Conservation (phyloP, 2,888 invertebrate species). For the Caradrina clavipalpis region DNA sequence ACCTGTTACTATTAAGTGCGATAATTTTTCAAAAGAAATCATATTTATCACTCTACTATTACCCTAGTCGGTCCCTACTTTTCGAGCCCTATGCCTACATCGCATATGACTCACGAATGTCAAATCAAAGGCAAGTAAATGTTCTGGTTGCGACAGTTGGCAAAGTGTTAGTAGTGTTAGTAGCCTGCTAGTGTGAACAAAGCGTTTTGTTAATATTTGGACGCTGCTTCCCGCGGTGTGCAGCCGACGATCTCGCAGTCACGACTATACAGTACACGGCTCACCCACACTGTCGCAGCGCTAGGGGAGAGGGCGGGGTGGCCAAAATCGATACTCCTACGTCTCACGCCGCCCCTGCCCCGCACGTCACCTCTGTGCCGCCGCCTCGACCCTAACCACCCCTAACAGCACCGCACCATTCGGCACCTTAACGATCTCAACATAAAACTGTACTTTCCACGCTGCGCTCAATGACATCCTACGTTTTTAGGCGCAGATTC, state of each 20-base stretch:
- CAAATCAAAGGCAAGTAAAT: constrained; percentile 53
- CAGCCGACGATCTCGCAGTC: constrained; percentile 78
- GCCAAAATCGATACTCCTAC: constrained; percentile 90
- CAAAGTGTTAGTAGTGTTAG: constrained; percentile 62
- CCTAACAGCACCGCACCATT: constrained; percentile 86
- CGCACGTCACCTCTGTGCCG: constrained; percentile 77
- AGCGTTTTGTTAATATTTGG: constrained; percentile 83
- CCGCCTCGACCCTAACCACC: constrained; percentile 88
- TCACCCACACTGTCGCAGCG: constrained; percentile 89
- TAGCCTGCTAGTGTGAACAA: constrained; percentile 75
- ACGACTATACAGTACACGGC: constrained; percentile 81
- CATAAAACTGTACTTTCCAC: constrained; percentile 82
- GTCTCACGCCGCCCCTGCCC: constrained; percentile 84
- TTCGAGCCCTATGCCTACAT: constrained; percentile 8
- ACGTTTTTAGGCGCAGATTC: constrained; percentile 63
- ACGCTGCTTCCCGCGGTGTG: constrained; percentile 74
- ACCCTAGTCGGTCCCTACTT: constrained; percentile 11
- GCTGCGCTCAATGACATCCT: constrained; percentile 64
- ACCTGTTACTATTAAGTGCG: too few relatives aligned
- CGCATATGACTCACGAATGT: constrained; percentile 44
- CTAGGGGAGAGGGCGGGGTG: constrained; percentile 87
- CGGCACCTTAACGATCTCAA: constrained; percentile 82
- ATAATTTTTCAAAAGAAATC: neutral
- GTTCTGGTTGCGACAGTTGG: constrained; percentile 69
- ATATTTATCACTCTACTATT: neutral